phyloP scores from a whole-genome alignment of 2,888 invertebrate species.

The Apoda limacodes region DNA sequence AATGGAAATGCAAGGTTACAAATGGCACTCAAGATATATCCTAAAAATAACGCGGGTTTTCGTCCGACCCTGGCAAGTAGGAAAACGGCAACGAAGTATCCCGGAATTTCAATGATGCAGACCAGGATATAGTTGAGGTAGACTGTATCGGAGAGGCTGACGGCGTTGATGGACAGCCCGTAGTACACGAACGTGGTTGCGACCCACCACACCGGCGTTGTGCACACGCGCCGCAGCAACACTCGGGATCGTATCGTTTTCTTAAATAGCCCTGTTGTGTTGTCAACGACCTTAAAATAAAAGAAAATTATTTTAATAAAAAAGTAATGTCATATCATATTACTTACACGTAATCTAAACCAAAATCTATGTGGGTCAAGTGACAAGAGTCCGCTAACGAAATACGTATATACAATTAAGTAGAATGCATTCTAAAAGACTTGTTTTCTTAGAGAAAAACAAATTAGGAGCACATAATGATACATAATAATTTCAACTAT shows the following conservation, averaged over 20 bases:
- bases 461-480: too few species aligned
- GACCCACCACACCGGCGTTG: constrained; percentile 77
- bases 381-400: too few species aligned
- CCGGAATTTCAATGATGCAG: constrained; percentile 73
- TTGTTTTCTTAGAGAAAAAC: too few species aligned
- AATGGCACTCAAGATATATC: constrained; percentile 17
- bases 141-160: constrained; percentile 73
- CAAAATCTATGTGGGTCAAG: too few species aligned
- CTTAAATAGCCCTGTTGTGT: too few species aligned
- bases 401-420: too few species aligned
- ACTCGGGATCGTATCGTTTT: constrained; percentile 57
- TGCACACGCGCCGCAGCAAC: constrained; percentile 65
- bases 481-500: too few species aligned
- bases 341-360: too few species aligned
- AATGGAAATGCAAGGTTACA: constrained; percentile 21
- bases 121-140: constrained; percentile 75
- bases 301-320: too few species aligned
- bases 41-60: constrained; percentile 30
- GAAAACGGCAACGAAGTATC: constrained; percentile 67
- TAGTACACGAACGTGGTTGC: constrained; percentile 79
- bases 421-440: too few species aligned
- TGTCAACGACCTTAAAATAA: too few species aligned
- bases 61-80: constrained; percentile 57
- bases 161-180: constrained; percentile 77
- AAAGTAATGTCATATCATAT: too few species aligned